These are phyloP conservation scores for Zootoca vivipara DNA, from an alignment of 2,113 vertebrate genomes.

Conservation along the genomic window DNA sequence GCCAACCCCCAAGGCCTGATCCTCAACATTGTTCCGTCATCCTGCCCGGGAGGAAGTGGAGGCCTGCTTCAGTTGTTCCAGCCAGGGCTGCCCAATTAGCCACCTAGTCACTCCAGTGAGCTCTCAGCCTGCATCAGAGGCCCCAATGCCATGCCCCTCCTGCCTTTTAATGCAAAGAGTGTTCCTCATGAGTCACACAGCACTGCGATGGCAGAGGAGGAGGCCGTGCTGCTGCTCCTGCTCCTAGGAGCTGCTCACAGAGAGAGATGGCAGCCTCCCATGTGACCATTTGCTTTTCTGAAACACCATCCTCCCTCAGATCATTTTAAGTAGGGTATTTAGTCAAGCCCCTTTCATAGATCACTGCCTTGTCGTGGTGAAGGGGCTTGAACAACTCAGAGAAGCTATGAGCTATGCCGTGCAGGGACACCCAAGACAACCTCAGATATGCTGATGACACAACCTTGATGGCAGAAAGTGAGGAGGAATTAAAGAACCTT, in stretches of 20 bases:
- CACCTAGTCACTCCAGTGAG: slow-evolving; percentile 44
- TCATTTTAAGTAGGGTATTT: too few species aligned
- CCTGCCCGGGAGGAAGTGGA: slow-evolving; percentile 68
- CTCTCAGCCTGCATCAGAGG: slow-evolving; percentile 63
- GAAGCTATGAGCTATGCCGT: too few species aligned
- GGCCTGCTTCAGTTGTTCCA: slow-evolving; percentile 56
- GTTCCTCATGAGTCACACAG: slow-evolving; percentile 75
- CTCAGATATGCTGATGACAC: too few species aligned
- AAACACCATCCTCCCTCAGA: slow-evolving; percentile 11
- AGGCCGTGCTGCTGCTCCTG: slow-evolving; percentile 24
- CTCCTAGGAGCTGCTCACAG: slow-evolving; percentile 70
- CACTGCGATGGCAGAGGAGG: slow-evolving; percentile 69
- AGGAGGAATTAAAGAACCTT: too few species aligned
- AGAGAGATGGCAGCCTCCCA: slow-evolving; percentile 60
- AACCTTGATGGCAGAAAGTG: too few species aligned
- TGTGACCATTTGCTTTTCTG: slow-evolving; percentile 71
- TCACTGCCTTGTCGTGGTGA: too few species aligned
- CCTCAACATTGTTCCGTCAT: slow-evolving; percentile 1
- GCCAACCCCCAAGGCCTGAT: background rate
- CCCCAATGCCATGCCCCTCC: too few species aligned
- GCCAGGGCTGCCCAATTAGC: slow-evolving; percentile 68
- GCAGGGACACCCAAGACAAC: too few species aligned
- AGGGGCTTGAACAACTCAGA: too few species aligned
- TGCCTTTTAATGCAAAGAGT: background rate
- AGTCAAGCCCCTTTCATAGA: too few species aligned